A percentile compares a stretch with the other conserved stretches of the same genome.
phyloP scores from a whole-genome alignment of 2,797 vertebrate species.

The Aeoliscus strigatus region DNA sequence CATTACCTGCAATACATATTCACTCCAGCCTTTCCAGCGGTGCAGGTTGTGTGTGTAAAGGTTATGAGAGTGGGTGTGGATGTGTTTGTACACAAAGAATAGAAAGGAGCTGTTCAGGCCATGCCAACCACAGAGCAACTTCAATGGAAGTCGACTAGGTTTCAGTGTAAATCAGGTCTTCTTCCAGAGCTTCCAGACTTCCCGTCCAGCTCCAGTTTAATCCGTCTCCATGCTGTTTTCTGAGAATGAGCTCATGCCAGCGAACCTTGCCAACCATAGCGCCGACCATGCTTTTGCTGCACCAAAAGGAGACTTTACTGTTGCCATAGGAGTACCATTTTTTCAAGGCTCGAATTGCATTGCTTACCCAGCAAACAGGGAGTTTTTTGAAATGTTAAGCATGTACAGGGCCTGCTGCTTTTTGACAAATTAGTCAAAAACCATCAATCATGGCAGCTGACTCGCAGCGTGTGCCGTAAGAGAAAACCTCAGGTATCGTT shows the following conservation, averaged over 20 bases:
- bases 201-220: constrained; percentile 35
- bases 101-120: constrained; percentile 55
- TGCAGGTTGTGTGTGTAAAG: constrained; percentile 21
- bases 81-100: constrained; percentile 41
- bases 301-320: constrained; percentile 33
- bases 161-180: constrained; percentile 28
- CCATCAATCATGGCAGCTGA: no score
- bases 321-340: constrained; percentile 33
- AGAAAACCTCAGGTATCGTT: no score
- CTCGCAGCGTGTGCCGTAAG: no score
- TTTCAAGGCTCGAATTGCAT: constrained; percentile 7
- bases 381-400: constrained; percentile 11
- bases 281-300: constrained; percentile 13
- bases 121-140: constrained; percentile 39
- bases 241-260: constrained; percentile 57
- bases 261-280: constrained; percentile 40
- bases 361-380: constrained; percentile 19
- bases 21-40: constrained; percentile 15
- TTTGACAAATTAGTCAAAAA: no score
- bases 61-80: constrained; percentile 40
- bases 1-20: constrained; percentile 6
- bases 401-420: constrained; percentile 18
- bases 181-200: constrained; percentile 29
- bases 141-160: constrained; percentile 22
- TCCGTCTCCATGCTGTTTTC: constrained; percentile 43